These are phyloP conservation scores for Parelbella ahira DNA, from an alignment of 2,888 invertebrate genomes.

Conservation along the genomic window DNA sequence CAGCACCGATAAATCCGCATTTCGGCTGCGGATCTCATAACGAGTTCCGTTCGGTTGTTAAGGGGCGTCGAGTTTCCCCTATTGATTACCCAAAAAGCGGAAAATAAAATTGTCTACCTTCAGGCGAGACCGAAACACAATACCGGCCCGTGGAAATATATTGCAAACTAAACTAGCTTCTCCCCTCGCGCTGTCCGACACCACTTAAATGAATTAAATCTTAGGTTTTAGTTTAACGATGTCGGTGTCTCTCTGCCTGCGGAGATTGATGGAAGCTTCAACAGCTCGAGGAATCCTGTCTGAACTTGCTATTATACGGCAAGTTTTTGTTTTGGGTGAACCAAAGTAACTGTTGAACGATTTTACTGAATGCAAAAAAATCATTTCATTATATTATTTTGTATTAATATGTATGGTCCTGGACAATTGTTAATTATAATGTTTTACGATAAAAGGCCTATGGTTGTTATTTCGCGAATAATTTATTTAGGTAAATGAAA, in stretches of 20 bases:
- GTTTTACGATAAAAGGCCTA: no score
- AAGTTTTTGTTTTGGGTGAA: no score
- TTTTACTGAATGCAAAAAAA: no score
- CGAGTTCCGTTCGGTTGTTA: conserved; percentile 48
- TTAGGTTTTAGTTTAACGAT: conserved; percentile 31
- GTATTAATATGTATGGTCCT: no score
- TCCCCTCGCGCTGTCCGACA: conserved; percentile 29
- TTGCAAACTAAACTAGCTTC: conserved; percentile 33
- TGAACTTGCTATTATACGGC: no score
- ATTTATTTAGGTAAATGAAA: no score
- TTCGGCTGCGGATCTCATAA: conserved; percentile 41
- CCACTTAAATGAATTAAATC: conserved; percentile 64
- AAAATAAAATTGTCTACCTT: conserved; percentile 74
- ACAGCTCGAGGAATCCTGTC: not conserved
- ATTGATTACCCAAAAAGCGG: conserved; percentile 80
- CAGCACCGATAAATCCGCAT: conserved; percentile 17
- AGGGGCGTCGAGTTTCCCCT: conserved; percentile 71
- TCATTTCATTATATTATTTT: no score
- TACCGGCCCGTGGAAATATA: conserved; percentile 35
- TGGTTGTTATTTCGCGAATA: no score
- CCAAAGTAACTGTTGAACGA: no score
- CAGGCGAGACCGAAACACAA: conserved; percentile 53
- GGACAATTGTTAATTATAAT: no score
- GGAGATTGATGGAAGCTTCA: conserved; percentile 18
- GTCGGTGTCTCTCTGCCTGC: conserved; percentile 8